Conservation (phyloP, 2,888 invertebrate genomes). For the Mesorhabditis sp. region DNA sequence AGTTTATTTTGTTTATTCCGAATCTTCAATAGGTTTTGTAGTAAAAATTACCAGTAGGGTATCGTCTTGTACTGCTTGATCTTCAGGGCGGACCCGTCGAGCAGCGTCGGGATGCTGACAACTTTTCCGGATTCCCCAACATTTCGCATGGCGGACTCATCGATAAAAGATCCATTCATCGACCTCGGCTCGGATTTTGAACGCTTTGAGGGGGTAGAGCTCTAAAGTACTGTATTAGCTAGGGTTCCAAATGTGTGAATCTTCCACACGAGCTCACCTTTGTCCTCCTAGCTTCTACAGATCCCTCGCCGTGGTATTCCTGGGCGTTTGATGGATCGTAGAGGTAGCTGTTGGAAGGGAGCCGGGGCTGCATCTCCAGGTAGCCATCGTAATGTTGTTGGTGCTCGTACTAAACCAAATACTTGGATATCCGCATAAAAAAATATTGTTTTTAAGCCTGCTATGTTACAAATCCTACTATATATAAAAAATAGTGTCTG, state of each 20-base stretch:
- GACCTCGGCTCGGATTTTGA: conserved; percentile 2
- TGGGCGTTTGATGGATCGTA: neutral
- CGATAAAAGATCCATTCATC: conserved; percentile 1
- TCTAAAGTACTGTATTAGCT: neutral
- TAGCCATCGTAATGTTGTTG: too few relatives aligned
- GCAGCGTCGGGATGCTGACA: neutral
- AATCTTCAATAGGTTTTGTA: neutral
- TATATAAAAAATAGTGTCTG: too few relatives aligned
- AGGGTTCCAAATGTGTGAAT: too few relatives aligned
- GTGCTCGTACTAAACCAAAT: too few relatives aligned
- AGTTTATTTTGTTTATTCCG: neutral
- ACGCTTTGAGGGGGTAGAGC: neutral
- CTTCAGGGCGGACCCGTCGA: neutral
- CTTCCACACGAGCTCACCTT: too few relatives aligned
- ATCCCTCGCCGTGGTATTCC: neutral
- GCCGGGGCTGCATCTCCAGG: neutral
- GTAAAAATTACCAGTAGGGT: neutral
- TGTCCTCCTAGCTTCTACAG: neutral
- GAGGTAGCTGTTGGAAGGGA: neutral
- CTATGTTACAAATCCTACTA: too few relatives aligned
- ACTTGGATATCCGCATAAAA: too few relatives aligned
- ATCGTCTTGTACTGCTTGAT: neutral
- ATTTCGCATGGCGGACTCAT: neutral
- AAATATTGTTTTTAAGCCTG: too few relatives aligned
- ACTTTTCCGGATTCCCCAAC: neutral